A percentile compares a stretch with the other conserved stretches of the same genome.
Evolutionary conservation across 2,888 invertebrate species (phyloP).

Genomic region (Cyclophora albipunctata): DNA sequence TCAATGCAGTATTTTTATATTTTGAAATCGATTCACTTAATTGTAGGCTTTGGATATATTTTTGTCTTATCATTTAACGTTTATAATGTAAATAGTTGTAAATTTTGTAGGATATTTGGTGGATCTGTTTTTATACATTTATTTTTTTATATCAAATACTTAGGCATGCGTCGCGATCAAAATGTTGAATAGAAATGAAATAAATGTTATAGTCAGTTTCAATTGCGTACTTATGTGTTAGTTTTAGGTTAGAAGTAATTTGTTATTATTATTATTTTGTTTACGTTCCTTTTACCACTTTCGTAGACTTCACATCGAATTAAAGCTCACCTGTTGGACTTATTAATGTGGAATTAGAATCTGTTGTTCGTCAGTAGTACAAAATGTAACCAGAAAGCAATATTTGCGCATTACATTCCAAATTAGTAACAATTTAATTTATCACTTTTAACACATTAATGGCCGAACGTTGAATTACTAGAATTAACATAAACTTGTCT

Average conservation of each 20-base stretch:
- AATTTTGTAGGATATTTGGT: slow-evolving; percentile 58
- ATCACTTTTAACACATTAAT: slow-evolving; percentile 17
- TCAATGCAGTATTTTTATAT: slow-evolving; percentile 63
- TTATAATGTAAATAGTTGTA: slow-evolving; percentile 63
- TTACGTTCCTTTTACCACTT: slow-evolving; percentile 4
- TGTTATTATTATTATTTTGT: slow-evolving; percentile 12
- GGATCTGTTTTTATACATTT: slow-evolving; percentile 57
- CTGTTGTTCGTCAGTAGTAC: slow-evolving; percentile 2
- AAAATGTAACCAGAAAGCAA: slow-evolving; percentile 4
- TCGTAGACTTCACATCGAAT: no score
- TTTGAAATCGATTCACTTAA: slow-evolving; percentile 43
- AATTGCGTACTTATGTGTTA: slow-evolving; percentile 21
- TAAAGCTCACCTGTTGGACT: not conserved
- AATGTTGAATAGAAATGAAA: not conserved
- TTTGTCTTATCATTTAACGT: slow-evolving; percentile 36
- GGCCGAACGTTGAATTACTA: not conserved
- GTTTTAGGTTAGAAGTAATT: slow-evolving; percentile 11
- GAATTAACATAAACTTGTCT: no score
- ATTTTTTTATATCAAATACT: slow-evolving; percentile 21
- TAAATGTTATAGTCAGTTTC: slow-evolving; percentile 23
- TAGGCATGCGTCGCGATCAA: slow-evolving; percentile 32
- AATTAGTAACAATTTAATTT: slow-evolving; percentile 11
- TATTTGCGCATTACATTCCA: slow-evolving; percentile 28
- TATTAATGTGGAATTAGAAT: slow-evolving; percentile 1
- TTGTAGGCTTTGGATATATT: slow-evolving; percentile 59